These are phyloP conservation scores for Drosophila affinis DNA, from an alignment of 2,888 invertebrate genomes.

Conservation along the genomic window DNA sequence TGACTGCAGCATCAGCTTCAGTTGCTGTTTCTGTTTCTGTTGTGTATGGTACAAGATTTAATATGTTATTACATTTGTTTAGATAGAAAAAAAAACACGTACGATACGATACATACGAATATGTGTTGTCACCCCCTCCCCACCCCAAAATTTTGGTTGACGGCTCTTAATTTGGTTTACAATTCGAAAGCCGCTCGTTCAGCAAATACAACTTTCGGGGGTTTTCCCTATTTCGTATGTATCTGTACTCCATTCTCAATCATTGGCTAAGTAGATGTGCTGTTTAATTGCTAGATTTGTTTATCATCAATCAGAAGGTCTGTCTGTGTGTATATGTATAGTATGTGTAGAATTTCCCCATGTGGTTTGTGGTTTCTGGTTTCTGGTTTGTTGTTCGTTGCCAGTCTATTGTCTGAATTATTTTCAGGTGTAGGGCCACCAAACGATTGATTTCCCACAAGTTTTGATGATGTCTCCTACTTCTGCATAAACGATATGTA, in stretches of 20 bases:
- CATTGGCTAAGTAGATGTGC: background rate
- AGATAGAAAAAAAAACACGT: too few relatives aligned
- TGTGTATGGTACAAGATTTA: too few relatives aligned
- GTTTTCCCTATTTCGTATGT: background rate
- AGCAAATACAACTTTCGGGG: constrained; percentile 5
- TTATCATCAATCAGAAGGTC: background rate
- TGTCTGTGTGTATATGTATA: constrained; percentile 9
- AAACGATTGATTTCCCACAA: constrained; percentile 4
- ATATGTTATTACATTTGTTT: background rate
- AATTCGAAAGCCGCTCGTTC: constrained; percentile 41
- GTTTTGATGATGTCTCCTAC: background rate
- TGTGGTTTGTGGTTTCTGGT: background rate
- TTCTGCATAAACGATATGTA: constrained; percentile 68
- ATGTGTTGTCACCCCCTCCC: too few relatives aligned
- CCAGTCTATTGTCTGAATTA: constrained; percentile 64
- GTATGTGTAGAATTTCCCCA: background rate
- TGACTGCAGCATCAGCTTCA: too few relatives aligned
- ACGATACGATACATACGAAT: too few relatives aligned
- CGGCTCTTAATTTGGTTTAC: constrained; percentile 22
- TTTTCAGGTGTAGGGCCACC: constrained; percentile 18
- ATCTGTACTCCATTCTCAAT: background rate
- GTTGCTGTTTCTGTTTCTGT: too few relatives aligned
- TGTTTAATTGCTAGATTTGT: background rate
- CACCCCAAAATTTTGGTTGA: background rate
- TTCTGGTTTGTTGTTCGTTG: constrained; percentile 56